phyloP scores from a whole-genome alignment of 2,797 vertebrate species.

The Acrossocheilus wenchowensis region DNA sequence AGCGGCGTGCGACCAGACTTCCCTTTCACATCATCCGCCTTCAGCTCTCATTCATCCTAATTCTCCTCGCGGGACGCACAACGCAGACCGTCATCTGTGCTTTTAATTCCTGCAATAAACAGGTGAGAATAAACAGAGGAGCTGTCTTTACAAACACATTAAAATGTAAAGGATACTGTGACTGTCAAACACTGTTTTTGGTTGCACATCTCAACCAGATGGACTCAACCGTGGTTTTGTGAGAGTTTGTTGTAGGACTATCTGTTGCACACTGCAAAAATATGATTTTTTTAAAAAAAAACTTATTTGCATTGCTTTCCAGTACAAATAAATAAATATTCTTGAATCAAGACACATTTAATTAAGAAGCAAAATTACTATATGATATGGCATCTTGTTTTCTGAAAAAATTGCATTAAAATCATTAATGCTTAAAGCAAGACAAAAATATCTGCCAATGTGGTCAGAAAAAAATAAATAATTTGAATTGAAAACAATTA shows the following conservation, averaged over 20 bases:
- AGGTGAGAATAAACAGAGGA: background rate
- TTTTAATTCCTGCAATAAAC: conserved; percentile 1
- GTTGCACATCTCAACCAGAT: background rate
- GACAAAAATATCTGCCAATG: background rate
- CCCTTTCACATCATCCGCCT: conserved; percentile 62
- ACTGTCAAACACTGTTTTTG: background rate
- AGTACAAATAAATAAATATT: background rate
- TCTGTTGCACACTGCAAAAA: background rate
- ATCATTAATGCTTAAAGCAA: background rate
- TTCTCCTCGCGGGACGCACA: conserved; percentile 72
- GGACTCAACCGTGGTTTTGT: background rate
- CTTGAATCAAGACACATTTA: background rate
- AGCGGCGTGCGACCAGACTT: conserved; percentile 69
- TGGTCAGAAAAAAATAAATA: background rate
- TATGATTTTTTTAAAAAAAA: background rate
- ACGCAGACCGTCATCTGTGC: background rate
- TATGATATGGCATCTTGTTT: background rate
- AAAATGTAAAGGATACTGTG: background rate
- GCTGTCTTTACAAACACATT: background rate
- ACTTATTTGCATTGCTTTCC: background rate
- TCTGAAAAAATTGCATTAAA: background rate
- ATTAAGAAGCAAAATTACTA: too few relatives aligned
- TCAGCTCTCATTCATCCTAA: conserved; percentile 71
- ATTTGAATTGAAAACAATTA: background rate
- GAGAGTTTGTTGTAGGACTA: background rate